Base-by-base conservation (phyloP, 2,113 vertebrate genomes). In the Guaruba guarouba region DNA sequence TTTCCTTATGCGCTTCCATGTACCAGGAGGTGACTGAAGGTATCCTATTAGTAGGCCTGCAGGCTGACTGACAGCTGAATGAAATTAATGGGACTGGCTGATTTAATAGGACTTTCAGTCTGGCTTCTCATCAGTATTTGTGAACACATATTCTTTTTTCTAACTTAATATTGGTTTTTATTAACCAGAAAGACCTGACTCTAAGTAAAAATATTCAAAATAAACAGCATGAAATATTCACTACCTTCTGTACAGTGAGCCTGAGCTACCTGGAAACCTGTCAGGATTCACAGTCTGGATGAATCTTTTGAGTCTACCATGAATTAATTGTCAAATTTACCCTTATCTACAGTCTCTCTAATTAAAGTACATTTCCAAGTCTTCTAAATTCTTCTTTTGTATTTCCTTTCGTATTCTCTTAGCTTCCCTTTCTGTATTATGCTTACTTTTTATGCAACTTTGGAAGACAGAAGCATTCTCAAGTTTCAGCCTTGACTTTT, bases 221-320 rank as follows among this genome's bases (percentile, higher is more conserved):
- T 81, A 97, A 97, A 94, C 78, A 92, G 28, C 61, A 94, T 96
- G 57, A 97, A 97, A 97, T 96, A 97, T 98, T 98, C 90, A 97
- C 84, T 88, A 70, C 41, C 43, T 92, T 84, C 86, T 95, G 73
- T 92, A 86, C 51, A 16, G 84, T 11, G 73, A 83, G 62, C 61
- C 71, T 62, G 81, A 83, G 49, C 82, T 80, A 10, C 19, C 75
- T 62, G 76, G 79, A 93, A 75, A 67, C 62, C 73, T 97, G 93
- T 90, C 85, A 89, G 77, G 46, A 89, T 70, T 69, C 71, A 78
- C 10, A 52, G 64, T 31, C 41, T 91, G 74, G 46, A 37, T 52
- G 80, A 25, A 11, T 78, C 71, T 88, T 63, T 55, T 5, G 23
- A 59, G 44, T 64, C 70, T 82, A 18, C 44, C 41, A 51, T 79